Evolutionary conservation across 2,113 vertebrate genomes (phyloP).

Genomic region (Girardinichthys multiradiatus): DNA sequence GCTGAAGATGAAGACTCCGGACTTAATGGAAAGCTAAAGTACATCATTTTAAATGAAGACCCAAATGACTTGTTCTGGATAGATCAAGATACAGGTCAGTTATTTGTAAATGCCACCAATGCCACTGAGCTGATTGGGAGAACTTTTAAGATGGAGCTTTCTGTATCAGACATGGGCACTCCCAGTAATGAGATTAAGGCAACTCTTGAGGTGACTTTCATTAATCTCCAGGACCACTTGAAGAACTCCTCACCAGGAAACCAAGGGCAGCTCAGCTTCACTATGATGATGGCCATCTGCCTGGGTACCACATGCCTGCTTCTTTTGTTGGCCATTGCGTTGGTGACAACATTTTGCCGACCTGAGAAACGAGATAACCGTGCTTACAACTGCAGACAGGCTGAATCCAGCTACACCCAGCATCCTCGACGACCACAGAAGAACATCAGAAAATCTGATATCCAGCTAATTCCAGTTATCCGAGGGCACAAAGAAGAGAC

Average conservation of each 20-base stretch:
- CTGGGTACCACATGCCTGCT: constrained; percentile 81
- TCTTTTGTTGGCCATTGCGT: constrained; percentile 80
- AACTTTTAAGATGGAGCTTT: constrained; percentile 78
- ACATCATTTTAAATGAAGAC: constrained; percentile 77
- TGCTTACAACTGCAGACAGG: constrained; percentile 94
- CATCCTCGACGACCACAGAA: constrained; percentile 91
- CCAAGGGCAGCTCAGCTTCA: constrained; percentile 76
- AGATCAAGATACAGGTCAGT: constrained; percentile 81
- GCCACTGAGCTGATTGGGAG: constrained; percentile 86
- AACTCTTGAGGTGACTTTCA: constrained; percentile 83
- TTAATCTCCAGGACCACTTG: constrained; percentile 83
- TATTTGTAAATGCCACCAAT: constrained; percentile 88
- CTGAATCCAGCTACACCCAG: constrained; percentile 86
- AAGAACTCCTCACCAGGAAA: constrained; percentile 79
- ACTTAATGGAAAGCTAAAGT: constrained; percentile 83
- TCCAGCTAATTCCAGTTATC: constrained; percentile 88
- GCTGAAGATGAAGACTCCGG: constrained; percentile 88
- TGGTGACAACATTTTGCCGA: constrained; percentile 85
- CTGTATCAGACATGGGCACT: constrained; percentile 84
- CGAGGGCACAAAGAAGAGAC: constrained; percentile 77
- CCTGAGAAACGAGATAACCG: constrained; percentile 86
- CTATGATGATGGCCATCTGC: constrained; percentile 83
- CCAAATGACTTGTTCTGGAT: constrained; percentile 80
- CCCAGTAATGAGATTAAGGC: constrained; percentile 76
- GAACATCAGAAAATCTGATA: constrained; percentile 92